Percentiles rank a stretch among this genome's conserved stretches.
These are phyloP conservation scores for Stenchaetothrips biformis DNA, from an alignment of 2,888 invertebrate species.

Conservation along the genomic window DNA sequence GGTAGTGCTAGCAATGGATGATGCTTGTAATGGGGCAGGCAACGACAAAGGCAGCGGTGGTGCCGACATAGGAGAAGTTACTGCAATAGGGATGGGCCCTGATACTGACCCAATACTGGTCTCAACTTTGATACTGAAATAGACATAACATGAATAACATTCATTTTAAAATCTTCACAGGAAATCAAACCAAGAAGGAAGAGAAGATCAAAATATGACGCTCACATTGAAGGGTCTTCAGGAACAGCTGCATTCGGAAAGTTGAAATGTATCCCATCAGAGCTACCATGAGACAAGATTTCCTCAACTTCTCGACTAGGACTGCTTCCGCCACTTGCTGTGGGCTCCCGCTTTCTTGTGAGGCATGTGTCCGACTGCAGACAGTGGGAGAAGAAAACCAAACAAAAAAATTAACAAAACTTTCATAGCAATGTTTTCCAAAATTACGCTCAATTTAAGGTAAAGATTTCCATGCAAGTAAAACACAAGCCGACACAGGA, in stretches of 20 bases:
- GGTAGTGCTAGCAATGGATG: not conserved
- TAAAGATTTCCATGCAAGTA: no score
- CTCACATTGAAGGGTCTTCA: not conserved
- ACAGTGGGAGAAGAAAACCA: not conserved
- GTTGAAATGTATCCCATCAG: not conserved
- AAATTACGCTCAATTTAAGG: no score
- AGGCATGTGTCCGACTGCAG: not conserved
- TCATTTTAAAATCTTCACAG: not conserved
- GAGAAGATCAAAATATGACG: no score
- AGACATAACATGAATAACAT: not conserved
- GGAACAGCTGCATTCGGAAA: not conserved
- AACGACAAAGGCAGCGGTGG: not conserved
- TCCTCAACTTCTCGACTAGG: conserved; percentile 86
- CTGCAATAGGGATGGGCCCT: no score
- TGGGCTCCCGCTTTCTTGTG: conserved; percentile 35
- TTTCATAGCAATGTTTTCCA: no score
- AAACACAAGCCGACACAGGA: no score
- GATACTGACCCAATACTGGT: not conserved
- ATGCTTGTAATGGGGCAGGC: not conserved
- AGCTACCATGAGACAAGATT: conserved; percentile 58
- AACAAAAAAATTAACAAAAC: not conserved
- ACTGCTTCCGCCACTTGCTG: conserved; percentile 77
- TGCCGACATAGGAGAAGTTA: not conserved
- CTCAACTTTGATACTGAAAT: not conserved
- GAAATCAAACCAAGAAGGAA: not conserved